These are phyloP conservation scores for Nothobranchius kuhntae DNA, from an alignment of 2,113 vertebrate species.

Conservation along the genomic window DNA sequence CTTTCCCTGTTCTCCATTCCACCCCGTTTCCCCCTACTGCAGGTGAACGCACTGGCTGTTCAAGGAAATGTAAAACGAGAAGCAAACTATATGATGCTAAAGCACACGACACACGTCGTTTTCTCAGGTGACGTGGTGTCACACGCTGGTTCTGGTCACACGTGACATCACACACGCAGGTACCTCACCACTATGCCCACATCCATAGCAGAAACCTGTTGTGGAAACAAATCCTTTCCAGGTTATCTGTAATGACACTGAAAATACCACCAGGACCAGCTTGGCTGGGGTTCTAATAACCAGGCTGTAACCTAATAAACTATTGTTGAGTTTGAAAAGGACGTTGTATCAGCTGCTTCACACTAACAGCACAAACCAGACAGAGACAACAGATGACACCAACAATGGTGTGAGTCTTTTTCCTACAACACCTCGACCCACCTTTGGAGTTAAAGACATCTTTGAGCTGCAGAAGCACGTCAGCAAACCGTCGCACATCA, in stretches of 20 bases:
- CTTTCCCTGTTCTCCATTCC: background rate
- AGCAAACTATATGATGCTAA: background rate
- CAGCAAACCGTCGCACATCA: constrained; percentile 92
- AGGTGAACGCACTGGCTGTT: background rate
- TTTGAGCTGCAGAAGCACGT: constrained; percentile 91
- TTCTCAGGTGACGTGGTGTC: background rate
- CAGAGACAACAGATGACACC: too few relatives aligned
- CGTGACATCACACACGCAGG: background rate
- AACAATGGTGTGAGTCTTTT: too few relatives aligned
- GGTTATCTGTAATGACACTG: constrained; percentile 1
- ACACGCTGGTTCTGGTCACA: background rate
- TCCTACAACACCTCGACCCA: constrained; percentile 51
- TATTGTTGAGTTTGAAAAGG: background rate
- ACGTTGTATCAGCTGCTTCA: background rate
- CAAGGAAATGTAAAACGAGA: background rate
- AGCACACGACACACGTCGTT: background rate
- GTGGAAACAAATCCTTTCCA: constrained; percentile 32
- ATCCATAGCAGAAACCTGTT: constrained; percentile 17
- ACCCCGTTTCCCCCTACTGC: background rate
- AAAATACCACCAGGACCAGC: constrained; percentile 7
- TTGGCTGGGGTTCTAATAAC: background rate
- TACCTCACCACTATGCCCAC: constrained; percentile 10
- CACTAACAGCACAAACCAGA: too few relatives aligned
- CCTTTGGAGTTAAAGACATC: constrained; percentile 90
- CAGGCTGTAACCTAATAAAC: background rate